These are phyloP conservation scores for Clusia tigrina DNA, from an alignment of 2,888 invertebrate species.

Conservation along the genomic window DNA sequence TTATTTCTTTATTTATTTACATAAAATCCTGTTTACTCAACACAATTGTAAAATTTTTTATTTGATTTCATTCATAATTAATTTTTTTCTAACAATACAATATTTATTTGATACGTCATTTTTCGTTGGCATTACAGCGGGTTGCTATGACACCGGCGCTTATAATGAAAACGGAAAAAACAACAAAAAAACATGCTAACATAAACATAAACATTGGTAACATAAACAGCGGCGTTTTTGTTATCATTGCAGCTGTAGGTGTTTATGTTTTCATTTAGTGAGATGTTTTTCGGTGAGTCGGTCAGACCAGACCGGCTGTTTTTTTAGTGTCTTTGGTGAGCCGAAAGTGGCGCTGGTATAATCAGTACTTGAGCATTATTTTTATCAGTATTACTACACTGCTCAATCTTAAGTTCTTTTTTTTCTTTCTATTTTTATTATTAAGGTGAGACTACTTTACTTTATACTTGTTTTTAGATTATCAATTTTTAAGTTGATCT, in stretches of 20 bases:
- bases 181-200: neutral
- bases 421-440: too few species aligned
- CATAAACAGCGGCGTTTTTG: neutral
- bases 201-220: constrained; percentile 5
- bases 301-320: too few species aligned
- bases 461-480: too few species aligned
- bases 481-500: too few species aligned
- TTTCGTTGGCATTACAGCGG: constrained; percentile 8
- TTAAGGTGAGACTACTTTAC: too few species aligned
- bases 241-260: neutral
- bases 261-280: neutral
- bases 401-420: too few species aligned
- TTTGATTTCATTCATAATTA: neutral
- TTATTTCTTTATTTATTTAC: constrained; percentile 20
- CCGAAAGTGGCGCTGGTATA: too few species aligned
- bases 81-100: neutral
- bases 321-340: too few species aligned
- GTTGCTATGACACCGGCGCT: constrained; percentile 24
- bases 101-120: neutral
- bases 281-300: too few species aligned
- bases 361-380: too few species aligned
- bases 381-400: too few species aligned
- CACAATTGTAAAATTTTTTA: constrained; percentile 28
- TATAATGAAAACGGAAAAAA: neutral
- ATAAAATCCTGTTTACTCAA: constrained; percentile 24